A percentile compares a stretch with the other conserved stretches of the same genome.
Conservation (phyloP, 35 echinoderm and acorn worm species). For the Strongylocentrotus purpuratus region DNA sequence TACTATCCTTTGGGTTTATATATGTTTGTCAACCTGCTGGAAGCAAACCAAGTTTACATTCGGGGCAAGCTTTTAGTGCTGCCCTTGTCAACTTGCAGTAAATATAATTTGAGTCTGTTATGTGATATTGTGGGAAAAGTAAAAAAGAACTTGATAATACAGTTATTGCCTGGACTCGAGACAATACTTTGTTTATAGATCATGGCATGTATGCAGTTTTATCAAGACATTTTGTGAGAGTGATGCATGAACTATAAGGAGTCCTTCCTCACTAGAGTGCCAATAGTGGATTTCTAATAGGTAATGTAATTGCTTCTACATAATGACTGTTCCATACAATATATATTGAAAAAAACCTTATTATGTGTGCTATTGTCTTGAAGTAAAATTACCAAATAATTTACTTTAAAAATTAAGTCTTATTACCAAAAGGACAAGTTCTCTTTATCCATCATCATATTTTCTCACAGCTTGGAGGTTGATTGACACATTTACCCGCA, state of each 20-base stretch:
- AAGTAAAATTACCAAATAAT: too few relatives aligned
- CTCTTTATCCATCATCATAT: too few relatives aligned
- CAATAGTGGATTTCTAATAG: too few relatives aligned
- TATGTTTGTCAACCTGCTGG: neutral
- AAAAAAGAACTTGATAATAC: neutral
- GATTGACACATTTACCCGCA: too few relatives aligned
- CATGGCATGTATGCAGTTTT: neutral
- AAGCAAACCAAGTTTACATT: neutral
- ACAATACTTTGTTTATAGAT: neutral
- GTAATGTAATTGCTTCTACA: too few relatives aligned
- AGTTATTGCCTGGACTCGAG: neutral
- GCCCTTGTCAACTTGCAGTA: neutral
- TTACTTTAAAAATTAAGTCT: too few relatives aligned
- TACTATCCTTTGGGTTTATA: neutral
- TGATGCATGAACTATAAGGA: neutral
- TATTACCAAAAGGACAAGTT: too few relatives aligned
- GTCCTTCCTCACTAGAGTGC: too few relatives aligned
- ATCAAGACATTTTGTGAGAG: neutral
- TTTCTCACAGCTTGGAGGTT: too few relatives aligned
- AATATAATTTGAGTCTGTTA: neutral
- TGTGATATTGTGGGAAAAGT: neutral
- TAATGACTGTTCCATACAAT: too few relatives aligned
- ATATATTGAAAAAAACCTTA: too few relatives aligned
- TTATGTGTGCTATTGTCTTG: too few relatives aligned
- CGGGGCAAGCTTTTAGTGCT: neutral